phyloP scores from a whole-genome alignment of 2,797 vertebrate genomes.

The Trachops cirrhosus region DNA sequence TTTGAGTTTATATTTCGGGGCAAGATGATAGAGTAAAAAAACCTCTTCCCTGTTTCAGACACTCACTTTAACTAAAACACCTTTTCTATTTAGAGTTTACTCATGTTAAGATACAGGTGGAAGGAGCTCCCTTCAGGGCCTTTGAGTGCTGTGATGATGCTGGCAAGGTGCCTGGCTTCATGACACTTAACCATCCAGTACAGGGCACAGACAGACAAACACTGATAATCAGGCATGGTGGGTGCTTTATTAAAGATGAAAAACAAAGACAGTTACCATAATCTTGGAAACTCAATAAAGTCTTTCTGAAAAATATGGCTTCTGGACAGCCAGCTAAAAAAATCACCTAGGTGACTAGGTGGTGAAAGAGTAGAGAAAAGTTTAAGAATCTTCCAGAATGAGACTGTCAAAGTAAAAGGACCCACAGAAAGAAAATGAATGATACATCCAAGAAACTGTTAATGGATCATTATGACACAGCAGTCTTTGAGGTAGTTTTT shows the following conservation, averaged over 20 bases:
- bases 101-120: not conserved
- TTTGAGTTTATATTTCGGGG: not conserved
- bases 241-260: not conserved
- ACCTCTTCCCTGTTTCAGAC: not conserved
- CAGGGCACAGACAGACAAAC: not conserved
- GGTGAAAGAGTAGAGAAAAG: not conserved
- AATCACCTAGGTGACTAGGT: not conserved
- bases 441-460: not conserved
- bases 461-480: not conserved
- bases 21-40: not conserved
- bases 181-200: not conserved
- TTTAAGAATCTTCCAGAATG: not conserved
- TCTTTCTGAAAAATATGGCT: not conserved
- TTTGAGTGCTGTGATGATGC: not conserved
- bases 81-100: not conserved
- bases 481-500: not conserved
- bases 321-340: not conserved
- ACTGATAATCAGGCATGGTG: not conserved
- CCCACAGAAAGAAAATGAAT: not conserved
- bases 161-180: not conserved
- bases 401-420: not conserved
- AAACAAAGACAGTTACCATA: not conserved
- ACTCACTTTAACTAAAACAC: not conserved
- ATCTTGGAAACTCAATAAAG: not conserved
- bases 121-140: not conserved